Conservation (phyloP, 2,113 vertebrate species). For the Serilophus lunatus region DNA sequence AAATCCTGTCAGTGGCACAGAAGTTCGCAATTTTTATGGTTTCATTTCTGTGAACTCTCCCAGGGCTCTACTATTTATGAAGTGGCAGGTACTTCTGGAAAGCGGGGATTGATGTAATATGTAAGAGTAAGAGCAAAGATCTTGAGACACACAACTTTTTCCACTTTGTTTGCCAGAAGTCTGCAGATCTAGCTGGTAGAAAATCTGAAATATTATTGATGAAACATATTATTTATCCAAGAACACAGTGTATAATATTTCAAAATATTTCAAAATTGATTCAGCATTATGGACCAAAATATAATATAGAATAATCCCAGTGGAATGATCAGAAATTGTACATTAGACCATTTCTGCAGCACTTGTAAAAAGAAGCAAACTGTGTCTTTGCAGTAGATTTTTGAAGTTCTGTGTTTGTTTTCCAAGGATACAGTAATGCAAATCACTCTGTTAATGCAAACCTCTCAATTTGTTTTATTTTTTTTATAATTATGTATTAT, state of each 20-base stretch:
- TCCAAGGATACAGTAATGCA: slow-evolving; percentile 24
- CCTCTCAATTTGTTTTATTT: slow-evolving; percentile 64
- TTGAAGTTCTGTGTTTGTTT: neutral
- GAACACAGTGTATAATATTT: neutral
- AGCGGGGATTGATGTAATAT: slow-evolving; percentile 22
- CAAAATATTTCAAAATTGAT: neutral
- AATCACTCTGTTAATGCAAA: slow-evolving; percentile 50
- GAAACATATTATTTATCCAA: neutral
- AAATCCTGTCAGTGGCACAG: neutral
- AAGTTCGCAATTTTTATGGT: neutral
- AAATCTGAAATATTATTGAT: neutral
- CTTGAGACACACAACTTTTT: neutral
- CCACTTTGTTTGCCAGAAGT: neutral
- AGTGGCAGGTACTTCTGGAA: slow-evolving; percentile 27
- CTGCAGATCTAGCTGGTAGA: neutral
- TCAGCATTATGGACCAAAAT: neutral
- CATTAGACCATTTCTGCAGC: neutral
- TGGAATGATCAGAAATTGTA: neutral
- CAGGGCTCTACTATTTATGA: slow-evolving; percentile 23
- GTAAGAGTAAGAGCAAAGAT: slow-evolving; percentile 12
- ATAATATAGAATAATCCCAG: neutral
- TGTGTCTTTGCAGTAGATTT: neutral
- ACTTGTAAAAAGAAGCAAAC: neutral
- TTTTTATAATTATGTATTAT: slow-evolving; percentile 67
- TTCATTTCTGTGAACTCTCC: slow-evolving; percentile 26